These are phyloP conservation scores for Yponomeuta cagnagella DNA, from an alignment of 2,888 invertebrate genomes.

Conservation along the genomic window DNA sequence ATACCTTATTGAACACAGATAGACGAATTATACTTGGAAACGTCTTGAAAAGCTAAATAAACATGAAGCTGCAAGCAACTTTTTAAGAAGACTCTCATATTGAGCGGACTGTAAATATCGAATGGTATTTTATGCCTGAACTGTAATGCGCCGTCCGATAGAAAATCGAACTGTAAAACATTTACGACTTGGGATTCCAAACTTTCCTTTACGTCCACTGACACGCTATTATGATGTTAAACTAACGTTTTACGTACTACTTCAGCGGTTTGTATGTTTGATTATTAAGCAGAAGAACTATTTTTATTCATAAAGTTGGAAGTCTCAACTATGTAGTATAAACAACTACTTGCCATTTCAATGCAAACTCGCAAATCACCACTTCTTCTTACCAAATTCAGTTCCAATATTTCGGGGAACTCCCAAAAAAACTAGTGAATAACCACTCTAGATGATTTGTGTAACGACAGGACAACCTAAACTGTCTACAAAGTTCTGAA, in stretches of 20 bases:
- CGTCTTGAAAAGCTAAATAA: background rate
- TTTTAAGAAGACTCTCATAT: conserved; percentile 1
- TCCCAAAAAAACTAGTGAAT: too few species aligned
- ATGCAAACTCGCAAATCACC: too few species aligned
- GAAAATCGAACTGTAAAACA: conserved; percentile 39
- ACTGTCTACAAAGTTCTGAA: background rate
- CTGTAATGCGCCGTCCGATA: background rate
- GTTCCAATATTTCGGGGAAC: too few species aligned
- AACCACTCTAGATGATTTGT: background rate
- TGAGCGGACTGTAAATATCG: background rate
- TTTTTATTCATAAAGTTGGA: background rate
- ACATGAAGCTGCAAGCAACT: background rate
- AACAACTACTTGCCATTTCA: too few species aligned
- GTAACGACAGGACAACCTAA: background rate
- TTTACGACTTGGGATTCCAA: conserved; percentile 50
- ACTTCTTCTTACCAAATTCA: too few species aligned
- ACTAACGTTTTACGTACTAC: background rate
- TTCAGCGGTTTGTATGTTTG: background rate
- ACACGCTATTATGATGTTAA: conserved; percentile 5
- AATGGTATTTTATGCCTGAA: background rate
- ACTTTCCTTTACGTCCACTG: conserved; percentile 26
- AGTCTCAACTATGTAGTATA: too few species aligned
- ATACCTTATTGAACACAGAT: too few species aligned
- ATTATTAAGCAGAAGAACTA: background rate
- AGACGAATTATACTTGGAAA: too few species aligned